A percentile compares a stretch with the other conserved stretches of the same genome.
These are phyloP conservation scores for Alloplasta piceator DNA, from an alignment of 2,888 invertebrate species.

Conservation along the genomic window DNA sequence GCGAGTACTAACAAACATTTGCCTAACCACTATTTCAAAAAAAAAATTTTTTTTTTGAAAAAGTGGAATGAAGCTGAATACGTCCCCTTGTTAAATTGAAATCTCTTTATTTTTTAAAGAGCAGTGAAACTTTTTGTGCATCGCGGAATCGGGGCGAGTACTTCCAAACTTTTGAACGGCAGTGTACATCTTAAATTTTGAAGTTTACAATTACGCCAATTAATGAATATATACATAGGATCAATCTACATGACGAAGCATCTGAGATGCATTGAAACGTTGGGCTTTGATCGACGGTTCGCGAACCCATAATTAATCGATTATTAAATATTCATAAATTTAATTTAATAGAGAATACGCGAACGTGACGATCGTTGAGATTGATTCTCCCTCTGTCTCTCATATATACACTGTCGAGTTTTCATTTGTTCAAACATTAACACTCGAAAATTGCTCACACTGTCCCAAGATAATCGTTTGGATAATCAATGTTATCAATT, in stretches of 20 bases:
- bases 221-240: too few relatives aligned
- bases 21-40: too few relatives aligned
- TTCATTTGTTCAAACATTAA: conserved; percentile 31
- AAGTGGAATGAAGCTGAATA: too few relatives aligned
- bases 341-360: conserved; percentile 20
- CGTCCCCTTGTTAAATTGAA: too few relatives aligned
- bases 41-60: too few relatives aligned
- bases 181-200: too few relatives aligned
- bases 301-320: conserved; percentile 51
- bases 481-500: conserved; percentile 68
- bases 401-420: conserved; percentile 47
- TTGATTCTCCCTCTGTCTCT: conserved; percentile 19
- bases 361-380: conserved; percentile 60
- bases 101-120: too few relatives aligned
- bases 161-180: too few relatives aligned
- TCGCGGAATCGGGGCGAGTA: too few relatives aligned
- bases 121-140: too few relatives aligned
- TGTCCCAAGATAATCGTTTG: conserved; percentile 60
- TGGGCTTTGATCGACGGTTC: not conserved
- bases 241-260: not conserved
- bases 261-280: not conserved
- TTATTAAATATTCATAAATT: conserved; percentile 35
- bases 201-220: not conserved
- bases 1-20: too few relatives aligned
- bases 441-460: conserved; percentile 1